Conservation (phyloP, 2,797 vertebrate species). For the Protosalanx chinensis region DNA sequence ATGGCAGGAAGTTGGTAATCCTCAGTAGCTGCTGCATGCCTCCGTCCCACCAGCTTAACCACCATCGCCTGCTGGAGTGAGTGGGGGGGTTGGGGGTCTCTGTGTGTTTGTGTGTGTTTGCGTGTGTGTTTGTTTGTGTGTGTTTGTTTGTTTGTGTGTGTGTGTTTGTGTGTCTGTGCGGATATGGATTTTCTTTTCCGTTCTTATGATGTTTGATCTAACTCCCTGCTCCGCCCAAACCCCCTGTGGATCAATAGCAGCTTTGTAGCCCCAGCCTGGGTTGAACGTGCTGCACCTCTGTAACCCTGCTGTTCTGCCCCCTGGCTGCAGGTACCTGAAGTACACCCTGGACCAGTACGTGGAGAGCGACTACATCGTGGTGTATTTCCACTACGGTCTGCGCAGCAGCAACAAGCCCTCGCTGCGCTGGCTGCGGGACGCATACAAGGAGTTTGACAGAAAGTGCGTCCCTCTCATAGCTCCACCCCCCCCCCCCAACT, state of each 20-base stretch:
- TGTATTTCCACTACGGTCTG: conserved; percentile 85
- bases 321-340: conserved; percentile 76
- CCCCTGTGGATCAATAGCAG: no score
- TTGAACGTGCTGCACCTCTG: no score
- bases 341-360: conserved; percentile 82
- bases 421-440: conserved; percentile 77
- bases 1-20: conserved; percentile 79
- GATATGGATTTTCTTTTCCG: no score
- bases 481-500: neutral
- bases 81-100: conserved; percentile 30
- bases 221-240: no score
- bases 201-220: no score
- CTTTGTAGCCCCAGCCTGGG: no score
- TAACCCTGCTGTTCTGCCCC: no score
- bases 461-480: conserved; percentile 66
- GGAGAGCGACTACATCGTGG: conserved; percentile 81
- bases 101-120: neutral
- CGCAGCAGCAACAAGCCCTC: conserved; percentile 83
- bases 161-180: neutral
- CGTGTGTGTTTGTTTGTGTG: no score
- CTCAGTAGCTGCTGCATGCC: conserved; percentile 87
- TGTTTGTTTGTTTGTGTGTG: neutral
- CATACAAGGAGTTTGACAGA: conserved; percentile 83
- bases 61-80: conserved; percentile 81
- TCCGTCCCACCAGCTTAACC: conserved; percentile 83